These are phyloP conservation scores for Onychostoma macrolepis DNA, from an alignment of 2,113 vertebrate genomes.

Conservation along the genomic window DNA sequence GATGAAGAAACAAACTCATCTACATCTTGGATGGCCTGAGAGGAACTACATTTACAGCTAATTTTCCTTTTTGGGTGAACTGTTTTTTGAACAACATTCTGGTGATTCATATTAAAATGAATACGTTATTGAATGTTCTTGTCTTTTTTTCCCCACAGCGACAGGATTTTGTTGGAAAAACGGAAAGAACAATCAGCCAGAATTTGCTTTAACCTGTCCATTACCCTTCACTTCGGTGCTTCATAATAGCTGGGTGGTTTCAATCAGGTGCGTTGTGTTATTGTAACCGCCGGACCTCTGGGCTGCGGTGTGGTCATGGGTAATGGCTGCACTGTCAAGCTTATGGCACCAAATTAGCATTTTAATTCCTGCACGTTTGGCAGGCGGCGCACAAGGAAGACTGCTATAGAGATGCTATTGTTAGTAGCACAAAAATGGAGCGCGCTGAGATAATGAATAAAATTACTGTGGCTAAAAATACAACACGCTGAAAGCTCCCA, in stretches of 20 bases:
- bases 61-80: background rate
- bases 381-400: slow-evolving; percentile 17
- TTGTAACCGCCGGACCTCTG: background rate
- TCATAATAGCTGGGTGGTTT: slow-evolving; percentile 4
- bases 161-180: background rate
- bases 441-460: background rate
- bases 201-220: background rate
- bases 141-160: background rate
- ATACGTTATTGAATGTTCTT: background rate
- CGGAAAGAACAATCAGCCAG: background rate
- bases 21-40: background rate
- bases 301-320: background rate
- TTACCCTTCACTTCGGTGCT: background rate
- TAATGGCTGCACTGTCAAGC: background rate
- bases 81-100: background rate
- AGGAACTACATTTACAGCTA: background rate
- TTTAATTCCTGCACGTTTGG: slow-evolving; percentile 54
- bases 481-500: slow-evolving; percentile 46
- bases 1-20: background rate
- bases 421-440: background rate
- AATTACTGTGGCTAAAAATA: slow-evolving; percentile 22
- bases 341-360: slow-evolving; percentile 59
- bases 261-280: background rate
- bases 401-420: slow-evolving; percentile 6
- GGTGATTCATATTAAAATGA: background rate